Conservation (phyloP, 2,113 vertebrate species). For the Phycodurus eques region DNA sequence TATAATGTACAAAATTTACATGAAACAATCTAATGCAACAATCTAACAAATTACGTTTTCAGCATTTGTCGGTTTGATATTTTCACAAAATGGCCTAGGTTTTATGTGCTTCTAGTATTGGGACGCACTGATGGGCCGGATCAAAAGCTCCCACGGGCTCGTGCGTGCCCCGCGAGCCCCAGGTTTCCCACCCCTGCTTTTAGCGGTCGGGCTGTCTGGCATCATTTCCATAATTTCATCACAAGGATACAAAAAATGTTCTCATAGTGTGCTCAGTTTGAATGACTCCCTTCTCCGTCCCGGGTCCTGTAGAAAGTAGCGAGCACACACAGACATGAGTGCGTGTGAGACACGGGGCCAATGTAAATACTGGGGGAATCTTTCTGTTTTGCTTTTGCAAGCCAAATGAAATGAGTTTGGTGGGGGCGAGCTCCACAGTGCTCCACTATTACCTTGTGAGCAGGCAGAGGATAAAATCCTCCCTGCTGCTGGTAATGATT, state of each 20-base stretch:
- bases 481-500: conserved; percentile 6
- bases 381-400: conserved; percentile 41
- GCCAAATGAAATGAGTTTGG: conserved; percentile 18
- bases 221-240: background rate
- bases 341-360: conserved; percentile 33
- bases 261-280: conserved; percentile 33
- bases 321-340: conserved; percentile 11
- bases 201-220: background rate
- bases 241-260: conserved; percentile 21
- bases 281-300: conserved; percentile 53
- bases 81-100: background rate
- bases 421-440: background rate
- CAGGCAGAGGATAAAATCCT: conserved; percentile 16
- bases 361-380: conserved; percentile 52
- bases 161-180: too few relatives aligned
- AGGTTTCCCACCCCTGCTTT: background rate
- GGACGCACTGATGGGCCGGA: background rate
- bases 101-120: background rate
- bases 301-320: conserved; percentile 15
- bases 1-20: too few relatives aligned
- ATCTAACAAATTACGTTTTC: too few relatives aligned
- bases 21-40: too few relatives aligned
- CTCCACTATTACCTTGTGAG: conserved; percentile 33
- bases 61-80: background rate
- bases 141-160: background rate